Base-by-base conservation (phyloP, 2,113 vertebrate species). In the Nyctibius bracteatus region DNA sequence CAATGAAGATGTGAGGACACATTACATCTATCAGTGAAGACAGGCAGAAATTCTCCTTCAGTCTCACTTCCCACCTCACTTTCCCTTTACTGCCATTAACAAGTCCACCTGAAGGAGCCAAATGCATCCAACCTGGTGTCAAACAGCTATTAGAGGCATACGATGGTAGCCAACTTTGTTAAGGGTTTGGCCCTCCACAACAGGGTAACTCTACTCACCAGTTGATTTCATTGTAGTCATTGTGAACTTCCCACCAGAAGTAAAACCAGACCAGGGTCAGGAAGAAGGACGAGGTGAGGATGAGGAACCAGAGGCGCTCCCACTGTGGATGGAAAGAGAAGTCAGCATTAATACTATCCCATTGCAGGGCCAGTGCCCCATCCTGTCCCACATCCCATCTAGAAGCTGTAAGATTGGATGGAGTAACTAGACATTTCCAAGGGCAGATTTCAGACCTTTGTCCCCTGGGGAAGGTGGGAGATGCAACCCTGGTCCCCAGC, bases 151-250 rank as follows among this genome's bases (percentile, higher is more conserved):
- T 14, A 14, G n/a, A 43, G 20, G 44, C 1, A 1, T 3, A 2
- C 0, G 6, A 39, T 0, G 7, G 14, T 19, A 82, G 12, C 6
- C 28, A 17, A 4, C 46, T 31, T 17, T 16, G 24, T 37, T 7
- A 16, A 47, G 23, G 10, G 41, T 12, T 57, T 52, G 10, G 12
- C 30, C 6, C 20, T 25, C 6, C 3, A 0, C 23, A 10, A 22
- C 0, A 0, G 3, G 43, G 22, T 15, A 23, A 11, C 41, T 30
- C 46, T 68, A 98, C 99, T 99, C 96, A 99, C 99, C 99, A 99
- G 98, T 99, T 99, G 97, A 99, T 99, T 87, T 99, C 99, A 37
- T 99, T 98, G 97, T 99, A 99, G 98, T 99, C 99, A 24, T 99
- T 99, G 84, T 98, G 99, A 63, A 98, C 98, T 94, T 99, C 99